A percentile compares a stretch with the other conserved stretches of the same genome.
Conservation (phyloP, 2,888 invertebrate species). For the Girardia tigrina region DNA sequence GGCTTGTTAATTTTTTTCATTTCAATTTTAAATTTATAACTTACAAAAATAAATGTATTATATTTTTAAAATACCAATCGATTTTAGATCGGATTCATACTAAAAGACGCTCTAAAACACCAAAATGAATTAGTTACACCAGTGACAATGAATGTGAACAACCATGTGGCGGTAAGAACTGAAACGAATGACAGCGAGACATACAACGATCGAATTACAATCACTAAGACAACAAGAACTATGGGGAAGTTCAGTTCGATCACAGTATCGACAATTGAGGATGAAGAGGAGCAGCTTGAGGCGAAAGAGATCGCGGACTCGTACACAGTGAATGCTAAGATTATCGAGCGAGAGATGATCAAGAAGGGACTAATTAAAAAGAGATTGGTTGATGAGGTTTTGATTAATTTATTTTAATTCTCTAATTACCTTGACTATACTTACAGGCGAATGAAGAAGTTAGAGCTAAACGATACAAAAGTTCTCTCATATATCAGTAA, state of each 20-base stretch:
- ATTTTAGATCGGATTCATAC: conserved; percentile 66
- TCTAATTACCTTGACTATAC: conserved; percentile 20
- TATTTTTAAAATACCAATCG: background rate
- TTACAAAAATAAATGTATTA: background rate
- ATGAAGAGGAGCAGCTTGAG: conserved; percentile 98
- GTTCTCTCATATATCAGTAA: conserved; percentile 67
- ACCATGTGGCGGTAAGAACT: conserved; percentile 44
- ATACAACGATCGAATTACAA: conserved; percentile 58
- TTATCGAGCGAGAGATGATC: conserved; percentile 90
- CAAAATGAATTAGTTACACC: conserved; percentile 41
- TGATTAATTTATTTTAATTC: conserved; percentile 14
- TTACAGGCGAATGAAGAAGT: conserved; percentile 54
- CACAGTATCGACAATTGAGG: conserved; percentile 95
- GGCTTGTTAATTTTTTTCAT: too few relatives aligned
- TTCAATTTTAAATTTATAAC: background rate
- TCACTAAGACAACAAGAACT: conserved; percentile 92
- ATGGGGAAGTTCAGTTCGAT: conserved; percentile 99
- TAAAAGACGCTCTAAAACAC: conserved; percentile 59
- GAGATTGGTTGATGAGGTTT: conserved; percentile 53
- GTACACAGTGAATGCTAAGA: conserved; percentile 92
- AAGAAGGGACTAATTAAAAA: conserved; percentile 81
- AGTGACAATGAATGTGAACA: conserved; percentile 53
- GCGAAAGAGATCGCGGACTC: conserved; percentile 95
- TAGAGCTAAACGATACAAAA: conserved; percentile 63
- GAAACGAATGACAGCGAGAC: conserved; percentile 43